Evolutionary conservation across 2,113 vertebrate species (phyloP).

Genomic region (Hiodon tergisus): DNA sequence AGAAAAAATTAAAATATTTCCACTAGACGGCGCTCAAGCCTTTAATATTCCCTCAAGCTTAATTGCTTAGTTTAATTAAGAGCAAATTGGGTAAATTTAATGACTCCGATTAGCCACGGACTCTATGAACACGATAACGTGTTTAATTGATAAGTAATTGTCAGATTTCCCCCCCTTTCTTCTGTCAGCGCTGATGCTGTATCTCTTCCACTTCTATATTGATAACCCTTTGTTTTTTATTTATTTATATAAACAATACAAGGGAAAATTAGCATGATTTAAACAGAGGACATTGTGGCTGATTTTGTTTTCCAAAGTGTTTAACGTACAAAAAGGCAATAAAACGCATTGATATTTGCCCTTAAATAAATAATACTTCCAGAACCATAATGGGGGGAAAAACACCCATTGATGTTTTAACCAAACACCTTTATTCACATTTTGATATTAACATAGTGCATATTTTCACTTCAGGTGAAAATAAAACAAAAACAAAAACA

Average conservation of each 20-base stretch:
- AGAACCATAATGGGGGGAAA: too few relatives aligned
- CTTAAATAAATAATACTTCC: background rate
- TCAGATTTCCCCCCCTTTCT: slow-evolving; percentile 35
- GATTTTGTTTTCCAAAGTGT: slow-evolving; percentile 1
- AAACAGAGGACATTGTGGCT: slow-evolving; percentile 5
- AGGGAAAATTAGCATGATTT: slow-evolving; percentile 43
- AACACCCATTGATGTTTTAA: too few relatives aligned
- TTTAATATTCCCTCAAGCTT: slow-evolving; percentile 39
- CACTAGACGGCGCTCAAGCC: slow-evolving; percentile 64
- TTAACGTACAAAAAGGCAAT: background rate
- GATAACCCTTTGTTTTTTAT: slow-evolving; percentile 46
- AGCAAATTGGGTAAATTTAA: slow-evolving; percentile 83
- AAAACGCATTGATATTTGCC: background rate
- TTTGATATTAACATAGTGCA: too few relatives aligned
- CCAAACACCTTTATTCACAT: slow-evolving; percentile 11
- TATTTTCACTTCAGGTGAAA: background rate
- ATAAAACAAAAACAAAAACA: background rate
- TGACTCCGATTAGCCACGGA: slow-evolving; percentile 80
- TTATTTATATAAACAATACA: slow-evolving; percentile 56
- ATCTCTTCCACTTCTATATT: slow-evolving; percentile 28
- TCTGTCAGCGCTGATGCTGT: slow-evolving; percentile 17
- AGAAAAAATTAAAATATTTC: slow-evolving; percentile 10
- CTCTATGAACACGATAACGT: slow-evolving; percentile 82
- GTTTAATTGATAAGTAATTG: slow-evolving; percentile 49
- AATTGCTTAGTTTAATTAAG: slow-evolving; percentile 74